Base-by-base conservation (phyloP, 92 coral and sea anemone genomes). In the Parazoanthus swiftii region DNA sequence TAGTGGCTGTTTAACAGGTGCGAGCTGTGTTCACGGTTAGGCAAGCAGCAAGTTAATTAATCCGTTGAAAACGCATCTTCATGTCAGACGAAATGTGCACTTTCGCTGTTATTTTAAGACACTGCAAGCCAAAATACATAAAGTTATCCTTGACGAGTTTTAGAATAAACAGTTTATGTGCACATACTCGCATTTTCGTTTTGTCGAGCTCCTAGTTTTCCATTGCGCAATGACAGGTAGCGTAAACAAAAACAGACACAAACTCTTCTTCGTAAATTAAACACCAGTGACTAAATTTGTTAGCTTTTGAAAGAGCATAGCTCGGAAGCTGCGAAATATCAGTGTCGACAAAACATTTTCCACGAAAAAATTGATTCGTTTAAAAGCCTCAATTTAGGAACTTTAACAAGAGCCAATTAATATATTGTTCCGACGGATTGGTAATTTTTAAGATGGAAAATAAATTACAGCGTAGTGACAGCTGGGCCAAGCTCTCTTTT, bases 181-280 rank as follows among this genome's bases (percentile, higher is more conserved):
- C 51, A 25, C 2, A 33, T 26, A 25, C 33, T 26, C 35, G n/a
- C 8, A 18, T 54, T 0, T 80, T 3, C 85, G 23, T n/a, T 59
- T 56, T 35, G 38, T 29, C 85, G 23, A 36, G n/a, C 81, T 43
- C 56, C 29, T 16, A n/a, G 6, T 39, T 43, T 6, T 6, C 56
- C 74, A 36, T 44, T 84, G 87, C 87, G 26, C 68, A 71, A 71
- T 25, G 63, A 39, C 63, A 5, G 66, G 87, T 59, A 44, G 43
- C 38, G 9, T 25, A 84, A 84, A 46, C 29, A 70, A 14, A 29
- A 70, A 72, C n/a, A 84, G 38, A 37, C 79, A 35, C 59, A 70
- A 44, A 84, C 7, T 5, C 46, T n/a, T 44, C 6, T 48, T 51
- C 58, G 8, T 84, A 68, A 84, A 71, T 84, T 39, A 84, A 26